Base-by-base conservation (phyloP, 1,140 invertebrate genomes). In the Drosophila carrolli region DNA sequence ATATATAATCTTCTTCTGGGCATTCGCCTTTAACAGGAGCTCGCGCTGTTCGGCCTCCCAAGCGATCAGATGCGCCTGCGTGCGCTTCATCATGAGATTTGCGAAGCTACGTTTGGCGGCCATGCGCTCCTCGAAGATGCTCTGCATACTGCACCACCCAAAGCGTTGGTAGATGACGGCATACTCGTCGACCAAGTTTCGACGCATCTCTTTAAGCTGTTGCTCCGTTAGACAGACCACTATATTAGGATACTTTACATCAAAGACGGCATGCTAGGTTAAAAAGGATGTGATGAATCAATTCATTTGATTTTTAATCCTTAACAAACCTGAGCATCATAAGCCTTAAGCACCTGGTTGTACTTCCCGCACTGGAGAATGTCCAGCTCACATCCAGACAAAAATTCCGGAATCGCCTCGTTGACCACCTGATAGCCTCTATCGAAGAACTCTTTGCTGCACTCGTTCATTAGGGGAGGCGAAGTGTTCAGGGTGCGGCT, bases 281-380 rank as follows among this genome's bases (percentile, higher is more conserved):
- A 32, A 4, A 1, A 2, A 10, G 14, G 1, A 40, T 43, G 40
- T 23, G 16, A 43, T 14, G 2, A 23, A 8, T 23, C 2, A 1
- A 11, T 40, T 19, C 14, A 23, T 23, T 5, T 0, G 5, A 4
- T 11, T 38, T 40, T 23, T n/a, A 40, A 1, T n/a, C 23, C 19
- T 40, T 6, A 2, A 53, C 72, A 57, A 48, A 92, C 91, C 71
- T 81, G 75, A 13, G 76, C 46, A 48, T 92, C 92, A 54, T 78
- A 91, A 1, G 75, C 56, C 54, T 75, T 91, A 0, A 92, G 63
- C 6, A 92, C 59, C 29, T 75, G 84, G 27, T 90, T 92, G 54
- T 92, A 92, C 56, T 91, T 92, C 13, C 92, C 92, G 40, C 91
- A 92, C 29, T 90, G 79, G 0, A 92, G 41, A 38, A 92, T 90